Base-by-base conservation (phyloP, 1,140 invertebrate genomes). In the Drosophila varians region DNA sequence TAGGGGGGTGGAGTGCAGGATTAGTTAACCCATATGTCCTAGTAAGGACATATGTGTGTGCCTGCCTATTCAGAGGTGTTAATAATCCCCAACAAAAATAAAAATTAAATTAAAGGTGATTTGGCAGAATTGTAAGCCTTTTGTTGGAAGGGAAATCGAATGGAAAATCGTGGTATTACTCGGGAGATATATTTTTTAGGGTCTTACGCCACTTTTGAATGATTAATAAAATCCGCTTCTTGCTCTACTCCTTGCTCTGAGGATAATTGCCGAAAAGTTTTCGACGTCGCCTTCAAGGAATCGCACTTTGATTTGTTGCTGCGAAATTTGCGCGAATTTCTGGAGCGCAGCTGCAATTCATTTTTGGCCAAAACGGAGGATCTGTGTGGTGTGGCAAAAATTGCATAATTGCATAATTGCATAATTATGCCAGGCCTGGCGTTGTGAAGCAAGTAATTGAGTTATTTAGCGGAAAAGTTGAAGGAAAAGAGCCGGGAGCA, bases 191-290 rank as follows among this genome's bases (percentile, higher is more conserved):
- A 31, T 31, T 11, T n/a, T 11, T 31, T 31, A 9, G n/a, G 28
- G 9, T 31, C 3, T 9, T 31, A 31, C 4, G 3, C n/a, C 11
- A 11, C 28, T 31, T 11, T 31, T 9, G 4, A 31, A 31, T 11
- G 9, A 45, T 54, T 23, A 53, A 16, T 18, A 18, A 36, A 52
- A 19, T 11, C 34, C 34, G 11, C 9, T 25, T 36, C 19, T 19
- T 18, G 25, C 26, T 57, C 34, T 45, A 54, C 25, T 34, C 16
- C 21, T 14, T 23, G 25, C 19, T 28, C 21, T 58, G 46, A 40
- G 40, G 45, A 86, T 83, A 83, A 83, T 83, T 79, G 80, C 79
- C 70, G 61, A 69, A 83, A 86, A 83, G 58, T 78, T 83, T 83
- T 58, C 57, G 42, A 51, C 53, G 65, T 58, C 38, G 52, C 65